Percentiles rank a stretch among this genome's conserved stretches.
These are phyloP conservation scores for Oscheius onirici DNA, from an alignment of 2,888 invertebrate genomes.

Conservation along the genomic window DNA sequence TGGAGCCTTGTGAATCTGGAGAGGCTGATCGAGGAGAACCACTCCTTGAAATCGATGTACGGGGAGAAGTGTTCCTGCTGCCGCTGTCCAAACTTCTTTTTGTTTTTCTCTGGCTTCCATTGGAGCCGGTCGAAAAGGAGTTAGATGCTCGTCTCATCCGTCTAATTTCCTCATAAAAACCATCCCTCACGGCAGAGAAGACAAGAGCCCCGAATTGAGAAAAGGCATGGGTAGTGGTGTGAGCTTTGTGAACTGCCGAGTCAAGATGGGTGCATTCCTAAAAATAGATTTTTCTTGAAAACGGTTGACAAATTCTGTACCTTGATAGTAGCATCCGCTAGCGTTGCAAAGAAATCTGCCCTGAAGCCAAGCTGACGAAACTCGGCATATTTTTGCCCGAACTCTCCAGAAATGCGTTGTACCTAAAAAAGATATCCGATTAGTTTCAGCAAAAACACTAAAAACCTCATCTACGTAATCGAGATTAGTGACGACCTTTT, in stretches of 20 bases:
- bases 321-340: conserved; percentile 59
- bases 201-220: conserved; percentile 64
- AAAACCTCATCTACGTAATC: conserved; percentile 62
- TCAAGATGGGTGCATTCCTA: conserved; percentile 63
- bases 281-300: neutral
- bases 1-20: conserved; percentile 29
- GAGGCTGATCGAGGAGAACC: conserved; percentile 35
- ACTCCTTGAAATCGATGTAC: conserved; percentile 24
- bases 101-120: conserved; percentile 31
- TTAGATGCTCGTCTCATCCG: conserved; percentile 54
- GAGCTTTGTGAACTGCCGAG: conserved; percentile 64
- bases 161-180: conserved; percentile 56
- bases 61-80: conserved; percentile 29
- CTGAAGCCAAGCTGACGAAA: conserved; percentile 49
- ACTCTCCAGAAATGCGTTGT: conserved; percentile 52
- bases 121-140: conserved; percentile 46
- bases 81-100: conserved; percentile 32
- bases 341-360: conserved; percentile 53
- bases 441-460: neutral
- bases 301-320: conserved; percentile 12
- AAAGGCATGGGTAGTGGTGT: conserved; percentile 62
- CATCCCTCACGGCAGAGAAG: conserved; percentile 59
- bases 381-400: conserved; percentile 49
- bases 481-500: conserved; percentile 62
- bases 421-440: conserved; percentile 31